phyloP scores from a whole-genome alignment of 1,140 invertebrate genomes.

The Tyrophagus putrescentiae region DNA sequence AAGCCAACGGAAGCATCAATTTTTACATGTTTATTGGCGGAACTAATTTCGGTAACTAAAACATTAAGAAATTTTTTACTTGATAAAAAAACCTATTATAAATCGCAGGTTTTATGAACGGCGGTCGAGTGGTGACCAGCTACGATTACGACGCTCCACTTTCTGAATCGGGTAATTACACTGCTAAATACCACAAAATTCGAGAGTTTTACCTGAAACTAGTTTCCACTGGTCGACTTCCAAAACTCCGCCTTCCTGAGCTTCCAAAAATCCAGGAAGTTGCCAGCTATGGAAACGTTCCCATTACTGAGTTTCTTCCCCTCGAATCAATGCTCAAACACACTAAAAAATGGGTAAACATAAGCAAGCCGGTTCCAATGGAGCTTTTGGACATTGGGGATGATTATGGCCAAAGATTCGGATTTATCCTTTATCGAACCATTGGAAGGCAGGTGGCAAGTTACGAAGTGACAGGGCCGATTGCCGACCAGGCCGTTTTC shows the following conservation, averaged over 20 bases:
- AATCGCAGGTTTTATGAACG: conserved; percentile 15
- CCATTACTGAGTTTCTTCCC: not conserved
- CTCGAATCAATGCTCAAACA: not conserved
- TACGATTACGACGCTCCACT: conserved; percentile 42
- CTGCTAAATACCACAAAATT: conserved; percentile 35
- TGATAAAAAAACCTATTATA: too few relatives aligned
- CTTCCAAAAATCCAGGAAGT: not conserved
- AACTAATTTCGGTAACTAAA: conserved; percentile 24
- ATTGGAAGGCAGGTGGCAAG: not conserved
- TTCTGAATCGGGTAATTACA: conserved; percentile 38
- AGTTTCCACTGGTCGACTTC: not conserved
- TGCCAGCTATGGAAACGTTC: not conserved
- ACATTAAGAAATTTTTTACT: too few relatives aligned
- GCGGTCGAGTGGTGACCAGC: conserved; percentile 33
- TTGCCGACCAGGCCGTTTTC: conserved; percentile 1
- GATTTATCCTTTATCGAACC: conserved; percentile 10
- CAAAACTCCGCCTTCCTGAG: not conserved
- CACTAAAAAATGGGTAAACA: not conserved
- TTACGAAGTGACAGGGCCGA: not conserved
- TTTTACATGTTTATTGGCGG: conserved; percentile 29
- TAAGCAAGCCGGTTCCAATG: not conserved
- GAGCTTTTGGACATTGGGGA: not conserved
- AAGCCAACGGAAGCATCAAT: conserved; percentile 30
- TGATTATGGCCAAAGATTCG: conserved; percentile 7
- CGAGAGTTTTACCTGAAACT: conserved; percentile 30